These are phyloP conservation scores for Drosophila hamatofila DNA, from an alignment of 2,888 invertebrate species.

Conservation along the genomic window DNA sequence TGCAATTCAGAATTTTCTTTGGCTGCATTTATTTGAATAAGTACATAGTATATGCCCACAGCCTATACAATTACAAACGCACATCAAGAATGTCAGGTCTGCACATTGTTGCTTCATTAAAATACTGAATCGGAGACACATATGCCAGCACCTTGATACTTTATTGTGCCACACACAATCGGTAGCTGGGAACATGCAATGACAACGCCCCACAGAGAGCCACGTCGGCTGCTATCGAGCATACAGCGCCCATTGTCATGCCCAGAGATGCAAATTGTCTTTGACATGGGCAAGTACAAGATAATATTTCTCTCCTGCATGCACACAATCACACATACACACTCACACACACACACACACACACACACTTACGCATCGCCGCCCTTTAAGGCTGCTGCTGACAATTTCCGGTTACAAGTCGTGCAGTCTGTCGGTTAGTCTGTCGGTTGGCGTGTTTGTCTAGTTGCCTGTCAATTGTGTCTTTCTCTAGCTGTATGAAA, in stretches of 20 bases:
- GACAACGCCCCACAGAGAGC: constrained; percentile 50
- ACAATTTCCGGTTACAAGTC: constrained; percentile 58
- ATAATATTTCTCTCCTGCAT: constrained; percentile 64
- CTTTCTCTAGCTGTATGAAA: constrained; percentile 15
- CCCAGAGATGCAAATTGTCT: constrained; percentile 67
- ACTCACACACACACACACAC: not conserved
- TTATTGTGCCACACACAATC: constrained; percentile 44
- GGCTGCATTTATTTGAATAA: constrained; percentile 4
- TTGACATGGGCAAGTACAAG: constrained; percentile 71
- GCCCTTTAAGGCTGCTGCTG: constrained; percentile 24
- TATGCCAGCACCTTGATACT: constrained; percentile 52
- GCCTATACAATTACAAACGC: constrained; percentile 25
- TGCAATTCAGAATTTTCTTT: not conserved
- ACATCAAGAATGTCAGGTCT: constrained; percentile 1
- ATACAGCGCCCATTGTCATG: constrained; percentile 53
- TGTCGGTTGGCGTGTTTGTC: not conserved
- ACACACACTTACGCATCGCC: constrained; percentile 1
- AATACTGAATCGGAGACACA: constrained; percentile 22
- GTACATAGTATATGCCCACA: not conserved
- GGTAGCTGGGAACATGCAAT: constrained; percentile 34
- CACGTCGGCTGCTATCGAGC: constrained; percentile 22
- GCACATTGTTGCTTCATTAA: constrained; percentile 33
- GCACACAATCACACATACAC: constrained; percentile 3
- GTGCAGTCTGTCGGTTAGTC: not conserved
- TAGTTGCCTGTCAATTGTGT: constrained; percentile 21